Conservation (phyloP, 2,113 vertebrate species). For the Oostethus manadensis region DNA sequence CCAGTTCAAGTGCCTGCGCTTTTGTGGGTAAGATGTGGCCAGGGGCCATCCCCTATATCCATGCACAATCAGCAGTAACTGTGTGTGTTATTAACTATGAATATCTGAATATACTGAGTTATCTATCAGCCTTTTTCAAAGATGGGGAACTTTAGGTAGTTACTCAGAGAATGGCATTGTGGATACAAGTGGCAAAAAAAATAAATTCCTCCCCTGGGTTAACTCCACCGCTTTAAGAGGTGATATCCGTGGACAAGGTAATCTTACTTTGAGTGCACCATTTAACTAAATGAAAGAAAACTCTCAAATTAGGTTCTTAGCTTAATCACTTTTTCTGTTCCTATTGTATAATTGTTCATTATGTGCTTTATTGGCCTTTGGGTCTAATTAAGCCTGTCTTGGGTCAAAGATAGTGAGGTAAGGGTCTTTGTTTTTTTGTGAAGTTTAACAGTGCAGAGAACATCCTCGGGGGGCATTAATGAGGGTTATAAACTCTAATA, state of each 20-base stretch:
- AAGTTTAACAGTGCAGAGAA: conserved; percentile 28
- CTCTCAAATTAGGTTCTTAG: background rate
- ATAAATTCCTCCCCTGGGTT: background rate
- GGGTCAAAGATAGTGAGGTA: conserved; percentile 33
- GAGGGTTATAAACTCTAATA: conserved; percentile 62
- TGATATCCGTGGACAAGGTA: background rate
- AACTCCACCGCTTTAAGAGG: background rate
- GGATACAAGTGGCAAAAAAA: no score
- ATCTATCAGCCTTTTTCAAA: background rate
- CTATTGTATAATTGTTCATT: background rate
- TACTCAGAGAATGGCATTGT: background rate
- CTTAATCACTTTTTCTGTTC: conserved; percentile 15
- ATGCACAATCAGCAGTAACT: background rate
- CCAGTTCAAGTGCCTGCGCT: no score
- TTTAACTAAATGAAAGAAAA: background rate
- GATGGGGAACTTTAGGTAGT: background rate
- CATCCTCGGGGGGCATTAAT: conserved; percentile 47
- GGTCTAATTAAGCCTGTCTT: conserved; percentile 35
- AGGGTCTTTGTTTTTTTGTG: conserved; percentile 31
- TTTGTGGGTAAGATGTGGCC: no score
- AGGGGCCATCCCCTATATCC: no score
- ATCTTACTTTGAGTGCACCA: background rate
- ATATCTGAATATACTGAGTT: background rate
- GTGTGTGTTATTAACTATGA: background rate
- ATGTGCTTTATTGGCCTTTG: conserved; percentile 35